Evolutionary conservation across 2,797 vertebrate genomes (phyloP).

Genomic region (Chaunax sp.): DNA sequence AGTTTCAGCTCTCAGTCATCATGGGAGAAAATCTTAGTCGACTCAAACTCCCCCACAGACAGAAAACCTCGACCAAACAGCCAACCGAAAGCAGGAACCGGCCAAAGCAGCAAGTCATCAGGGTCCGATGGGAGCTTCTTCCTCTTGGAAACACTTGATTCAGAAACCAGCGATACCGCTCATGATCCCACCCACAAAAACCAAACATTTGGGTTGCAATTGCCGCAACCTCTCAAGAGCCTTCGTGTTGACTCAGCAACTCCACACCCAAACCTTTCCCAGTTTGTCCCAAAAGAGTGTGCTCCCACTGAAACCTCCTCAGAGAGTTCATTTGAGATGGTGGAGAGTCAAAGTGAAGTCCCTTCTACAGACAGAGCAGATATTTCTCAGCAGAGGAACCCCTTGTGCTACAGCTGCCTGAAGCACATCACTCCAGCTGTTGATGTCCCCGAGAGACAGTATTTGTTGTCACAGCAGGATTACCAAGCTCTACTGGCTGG

Average conservation of each 20-base stretch:
- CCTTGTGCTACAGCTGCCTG: conserved; percentile 66
- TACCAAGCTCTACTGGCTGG: conserved; percentile 88
- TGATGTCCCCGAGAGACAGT: conserved; percentile 54
- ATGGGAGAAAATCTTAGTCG: conserved; percentile 82
- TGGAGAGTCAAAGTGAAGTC: conserved; percentile 37
- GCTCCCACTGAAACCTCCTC: conserved; percentile 55
- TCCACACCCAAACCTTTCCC: conserved; percentile 6
- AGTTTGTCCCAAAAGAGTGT: not conserved
- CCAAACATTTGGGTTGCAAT: not conserved
- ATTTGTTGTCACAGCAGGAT: conserved; percentile 83
- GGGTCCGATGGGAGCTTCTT: conserved; percentile 54
- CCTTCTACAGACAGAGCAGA: conserved; percentile 7
- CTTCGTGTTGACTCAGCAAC: conserved; percentile 32
- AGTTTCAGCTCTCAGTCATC: conserved; percentile 80
- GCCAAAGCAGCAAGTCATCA: conserved; percentile 25
- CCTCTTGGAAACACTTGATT: conserved; percentile 49
- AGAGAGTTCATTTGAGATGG: conserved; percentile 71
- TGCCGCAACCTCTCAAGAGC: conserved; percentile 1
- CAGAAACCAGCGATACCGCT: conserved; percentile 19
- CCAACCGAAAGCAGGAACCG: conserved; percentile 31
- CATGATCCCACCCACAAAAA: conserved; percentile 3
- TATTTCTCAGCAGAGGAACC: conserved; percentile 31
- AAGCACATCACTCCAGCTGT: conserved; percentile 33
- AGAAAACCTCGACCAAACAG: conserved; percentile 19
- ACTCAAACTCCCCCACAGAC: conserved; percentile 56